phyloP scores from a whole-genome alignment of 2,113 vertebrate species.

The Daphoenositta chrysoptera region DNA sequence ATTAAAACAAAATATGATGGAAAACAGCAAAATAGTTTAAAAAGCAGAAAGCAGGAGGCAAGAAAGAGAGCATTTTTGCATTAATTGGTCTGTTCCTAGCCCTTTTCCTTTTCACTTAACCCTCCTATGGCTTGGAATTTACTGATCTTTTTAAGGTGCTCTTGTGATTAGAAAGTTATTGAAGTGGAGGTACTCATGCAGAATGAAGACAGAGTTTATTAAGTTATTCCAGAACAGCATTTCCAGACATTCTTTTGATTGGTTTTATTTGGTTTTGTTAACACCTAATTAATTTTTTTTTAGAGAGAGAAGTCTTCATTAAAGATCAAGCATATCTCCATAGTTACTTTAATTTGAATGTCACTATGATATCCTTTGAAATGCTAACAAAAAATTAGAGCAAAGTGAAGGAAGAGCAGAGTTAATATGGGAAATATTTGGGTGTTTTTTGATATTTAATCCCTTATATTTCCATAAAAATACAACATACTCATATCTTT shows the following conservation, averaged over 20 bases:
- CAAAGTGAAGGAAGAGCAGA: background rate
- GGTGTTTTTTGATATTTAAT: background rate
- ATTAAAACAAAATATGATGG: background rate
- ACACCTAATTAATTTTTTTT: background rate
- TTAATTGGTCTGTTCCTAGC: background rate
- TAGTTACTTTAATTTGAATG: background rate
- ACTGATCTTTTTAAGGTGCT: background rate
- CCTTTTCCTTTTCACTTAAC: background rate
- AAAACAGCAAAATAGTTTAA: background rate
- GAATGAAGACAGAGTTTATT: background rate
- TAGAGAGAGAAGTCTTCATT: background rate
- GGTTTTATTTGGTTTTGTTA: background rate
- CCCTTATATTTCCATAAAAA: background rate
- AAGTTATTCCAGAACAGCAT: background rate
- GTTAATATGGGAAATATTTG: background rate
- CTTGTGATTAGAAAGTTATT: background rate
- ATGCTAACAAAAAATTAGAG: background rate
- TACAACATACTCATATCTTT: background rate
- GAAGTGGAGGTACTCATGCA: background rate
- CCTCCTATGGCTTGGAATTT: background rate
- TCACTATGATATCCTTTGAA: background rate
- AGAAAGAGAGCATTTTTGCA: background rate
- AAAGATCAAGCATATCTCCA: slow-evolving; percentile 14
- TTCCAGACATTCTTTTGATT: background rate
- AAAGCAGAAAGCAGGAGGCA: background rate